Base-by-base conservation (phyloP, 2,888 invertebrate species). In the Marasmarcha lunaedactyla region DNA sequence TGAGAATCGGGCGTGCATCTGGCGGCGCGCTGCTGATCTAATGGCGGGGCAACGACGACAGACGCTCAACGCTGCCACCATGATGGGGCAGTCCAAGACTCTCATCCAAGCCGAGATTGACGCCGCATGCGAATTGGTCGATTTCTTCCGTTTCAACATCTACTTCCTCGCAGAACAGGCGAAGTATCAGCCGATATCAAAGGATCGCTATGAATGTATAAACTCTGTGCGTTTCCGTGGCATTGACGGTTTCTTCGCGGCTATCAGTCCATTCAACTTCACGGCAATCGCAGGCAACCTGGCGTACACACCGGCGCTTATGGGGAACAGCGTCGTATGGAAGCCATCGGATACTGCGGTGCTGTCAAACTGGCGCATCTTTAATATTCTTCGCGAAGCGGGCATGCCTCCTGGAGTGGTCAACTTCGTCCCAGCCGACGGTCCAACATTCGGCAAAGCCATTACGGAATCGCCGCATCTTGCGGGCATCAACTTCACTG, bases 241-340 rank as follows among this genome's bases (percentile, higher is more conserved):
- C 27, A 88, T 98, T 59, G 97, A 98, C 84, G 99, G 99, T 13
- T 99, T 99, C 67, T 89, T 99, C 51, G 98, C 98, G 1, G 96
- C 99, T 0, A 90, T 99, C 11, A 94, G 97, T 39, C 99, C 99
- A 0, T 99, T 99, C 67, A 99, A 99, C 78, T 99, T 99, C 71
- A 98, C 99, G n/a, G 99, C 99, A 3, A 99, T 99, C 57, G 98
- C 98, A 39, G 99, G 98, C 27, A 98, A 99, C 79, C 86, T 99
- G 48, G 91, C 93, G 0, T 94, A 93, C 63, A 93, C 94, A 1
- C 94, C 94, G 2, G 94, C 94, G 13, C 79, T 94, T 34, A 93
- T 94, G 91, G 99, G 99, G 10, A 98, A 97, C 67, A 89, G 90
- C 10, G 94, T 97, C 4, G 63, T 99, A 42, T 99, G 98, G 98